These are phyloP conservation scores for Listrodromus nycthemerus DNA, from an alignment of 2,888 invertebrate species.

Conservation along the genomic window DNA sequence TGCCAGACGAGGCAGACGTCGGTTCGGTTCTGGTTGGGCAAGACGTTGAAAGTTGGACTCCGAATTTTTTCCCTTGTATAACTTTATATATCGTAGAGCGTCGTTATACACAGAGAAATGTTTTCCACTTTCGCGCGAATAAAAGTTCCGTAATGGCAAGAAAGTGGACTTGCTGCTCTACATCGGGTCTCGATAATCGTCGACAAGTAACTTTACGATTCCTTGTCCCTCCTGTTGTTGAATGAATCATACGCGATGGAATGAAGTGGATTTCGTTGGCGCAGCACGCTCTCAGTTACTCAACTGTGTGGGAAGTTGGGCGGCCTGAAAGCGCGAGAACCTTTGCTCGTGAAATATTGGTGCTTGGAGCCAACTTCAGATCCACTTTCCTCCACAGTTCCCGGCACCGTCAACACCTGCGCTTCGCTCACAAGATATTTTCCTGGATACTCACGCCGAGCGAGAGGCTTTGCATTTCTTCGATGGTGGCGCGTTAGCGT, in stretches of 20 bases:
- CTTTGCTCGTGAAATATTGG: constrained; percentile 80
- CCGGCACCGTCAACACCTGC: constrained; percentile 76
- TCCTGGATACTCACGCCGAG: neutral
- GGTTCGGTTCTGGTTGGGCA: constrained; percentile 19
- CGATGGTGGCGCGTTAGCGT: constrained; percentile 11
- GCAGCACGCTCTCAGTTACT: constrained; percentile 12
- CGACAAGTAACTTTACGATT: constrained; percentile 30
- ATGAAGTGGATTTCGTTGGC: constrained; percentile 15
- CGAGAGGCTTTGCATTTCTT: neutral
- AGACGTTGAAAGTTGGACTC: constrained; percentile 1
- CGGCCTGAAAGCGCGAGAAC: constrained; percentile 47
- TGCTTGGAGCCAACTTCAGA: constrained; percentile 72
- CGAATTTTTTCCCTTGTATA: neutral
- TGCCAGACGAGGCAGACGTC: neutral
- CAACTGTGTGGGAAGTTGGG: constrained; percentile 1
- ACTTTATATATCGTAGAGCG: neutral
- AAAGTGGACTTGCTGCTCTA: neutral
- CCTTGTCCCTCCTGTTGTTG: constrained; percentile 4
- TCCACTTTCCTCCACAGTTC: constrained; percentile 64
- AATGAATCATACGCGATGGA: constrained; percentile 70
- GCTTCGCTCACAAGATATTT: constrained; percentile 64
- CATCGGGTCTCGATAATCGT: constrained; percentile 23
- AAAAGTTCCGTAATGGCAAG: neutral
- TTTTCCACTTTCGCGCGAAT: neutral
- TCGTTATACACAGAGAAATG: neutral